Percentiles rank a stretch among this genome's conserved stretches.
Evolutionary conservation across 2,888 invertebrate genomes (phyloP).

Genomic region (Nudaria mundana): DNA sequence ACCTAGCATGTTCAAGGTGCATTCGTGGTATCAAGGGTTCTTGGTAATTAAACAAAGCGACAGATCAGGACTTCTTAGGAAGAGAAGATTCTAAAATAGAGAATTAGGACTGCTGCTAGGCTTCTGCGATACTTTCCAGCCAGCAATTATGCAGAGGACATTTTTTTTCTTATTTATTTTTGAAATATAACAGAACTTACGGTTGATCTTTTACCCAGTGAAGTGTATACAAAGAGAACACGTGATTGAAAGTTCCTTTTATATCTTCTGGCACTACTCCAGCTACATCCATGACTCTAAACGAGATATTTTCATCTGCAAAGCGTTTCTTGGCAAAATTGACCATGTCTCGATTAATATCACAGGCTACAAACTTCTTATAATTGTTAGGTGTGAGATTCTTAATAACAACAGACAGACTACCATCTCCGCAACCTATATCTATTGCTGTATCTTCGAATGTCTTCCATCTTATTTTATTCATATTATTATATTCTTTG

Average conservation of each 20-base stretch:
- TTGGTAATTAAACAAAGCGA: too few relatives aligned
- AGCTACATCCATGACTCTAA: slow-evolving; percentile 21
- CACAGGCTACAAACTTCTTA: slow-evolving; percentile 80
- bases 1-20: too few relatives aligned
- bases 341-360: slow-evolving; percentile 86
- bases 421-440: slow-evolving; percentile 87
- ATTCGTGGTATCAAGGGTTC: too few relatives aligned
- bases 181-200: slow-evolving; percentile 10
- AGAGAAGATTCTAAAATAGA: too few relatives aligned
- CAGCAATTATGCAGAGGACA: too few relatives aligned
- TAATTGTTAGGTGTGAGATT: slow-evolving; percentile 80
- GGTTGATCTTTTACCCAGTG: slow-evolving; percentile 26
- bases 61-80: too few relatives aligned
- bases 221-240: slow-evolving; percentile 26
- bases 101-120: too few relatives aligned
- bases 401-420: slow-evolving; percentile 79
- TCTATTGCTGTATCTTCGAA: slow-evolving; percentile 62
- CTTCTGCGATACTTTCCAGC: too few relatives aligned
- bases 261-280: slow-evolving; percentile 22
- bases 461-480: slow-evolving; percentile 76
- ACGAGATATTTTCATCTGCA: slow-evolving; percentile 42
- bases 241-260: slow-evolving; percentile 23
- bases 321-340: slow-evolving; percentile 80
- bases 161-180: neutral
- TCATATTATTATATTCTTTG: slow-evolving; percentile 83